Evolutionary conservation across 1,140 invertebrate genomes (phyloP).

Genomic region (Ceratitis capitata): DNA sequence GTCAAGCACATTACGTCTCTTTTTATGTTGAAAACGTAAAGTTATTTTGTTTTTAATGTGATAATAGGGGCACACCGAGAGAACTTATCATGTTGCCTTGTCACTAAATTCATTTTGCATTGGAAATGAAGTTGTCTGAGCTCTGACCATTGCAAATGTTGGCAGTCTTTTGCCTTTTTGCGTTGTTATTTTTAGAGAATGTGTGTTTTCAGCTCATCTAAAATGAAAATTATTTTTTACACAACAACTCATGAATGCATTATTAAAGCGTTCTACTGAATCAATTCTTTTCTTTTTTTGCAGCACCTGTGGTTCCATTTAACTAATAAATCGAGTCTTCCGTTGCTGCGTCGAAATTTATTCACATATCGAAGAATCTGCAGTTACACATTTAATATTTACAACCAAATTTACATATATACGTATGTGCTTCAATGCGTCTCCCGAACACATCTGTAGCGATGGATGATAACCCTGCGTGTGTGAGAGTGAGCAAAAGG

Average conservation of each 20-base stretch:
- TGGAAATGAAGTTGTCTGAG: not conserved
- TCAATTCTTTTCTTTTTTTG: not conserved
- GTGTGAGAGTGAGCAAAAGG: not conserved
- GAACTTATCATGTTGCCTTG: not conserved
- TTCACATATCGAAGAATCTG: not conserved
- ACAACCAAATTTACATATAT: too few relatives aligned
- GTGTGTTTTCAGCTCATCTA: not conserved
- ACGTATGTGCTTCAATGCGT: not conserved
- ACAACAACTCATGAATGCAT: not conserved
- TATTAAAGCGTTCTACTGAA: not conserved
- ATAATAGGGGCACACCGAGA: not conserved
- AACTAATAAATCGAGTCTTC: slow-evolving; percentile 20
- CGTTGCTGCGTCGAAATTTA: not conserved
- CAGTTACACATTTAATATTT: not conserved
- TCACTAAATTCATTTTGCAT: not conserved
- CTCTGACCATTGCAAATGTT: not conserved
- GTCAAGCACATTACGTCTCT: not conserved
- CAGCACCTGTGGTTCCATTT: not conserved
- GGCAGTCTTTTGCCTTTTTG: not conserved
- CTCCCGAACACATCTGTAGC: not conserved
- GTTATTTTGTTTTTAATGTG: not conserved
- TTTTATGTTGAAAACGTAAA: not conserved
- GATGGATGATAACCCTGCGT: not conserved
- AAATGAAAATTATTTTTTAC: not conserved
- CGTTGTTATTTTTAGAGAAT: not conserved